Evolutionary conservation across 2,113 vertebrate species (phyloP).

Genomic region (Mormyrus iriodes): DNA sequence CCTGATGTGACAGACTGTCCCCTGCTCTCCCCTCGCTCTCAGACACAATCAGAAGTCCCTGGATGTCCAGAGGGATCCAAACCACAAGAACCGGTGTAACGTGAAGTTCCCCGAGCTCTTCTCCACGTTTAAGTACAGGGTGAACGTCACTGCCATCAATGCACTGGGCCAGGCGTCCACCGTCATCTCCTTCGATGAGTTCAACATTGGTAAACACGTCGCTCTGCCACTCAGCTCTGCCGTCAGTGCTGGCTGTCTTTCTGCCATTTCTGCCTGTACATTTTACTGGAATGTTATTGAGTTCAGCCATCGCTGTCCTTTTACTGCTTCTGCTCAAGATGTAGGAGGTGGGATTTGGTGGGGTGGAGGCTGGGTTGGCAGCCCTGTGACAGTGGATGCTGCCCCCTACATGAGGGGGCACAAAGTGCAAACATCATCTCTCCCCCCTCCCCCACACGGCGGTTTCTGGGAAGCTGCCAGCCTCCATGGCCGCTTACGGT

Average conservation of each 20-base stretch:
- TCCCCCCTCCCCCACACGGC: too few species aligned
- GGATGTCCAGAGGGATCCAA: conserved; percentile 73
- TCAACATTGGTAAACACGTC: conserved; percentile 74
- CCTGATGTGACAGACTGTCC: not conserved
- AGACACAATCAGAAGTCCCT: conserved; percentile 81
- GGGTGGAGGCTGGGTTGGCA: not conserved
- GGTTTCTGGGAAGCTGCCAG: conserved; percentile 17
- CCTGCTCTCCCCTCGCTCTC: conserved; percentile 22
- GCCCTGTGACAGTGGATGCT: not conserved
- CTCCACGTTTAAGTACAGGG: conserved; percentile 83
- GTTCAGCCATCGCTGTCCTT: not conserved
- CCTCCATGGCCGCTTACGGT: conserved; percentile 13
- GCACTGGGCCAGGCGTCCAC: conserved; percentile 75
- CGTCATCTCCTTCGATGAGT: conserved; percentile 79
- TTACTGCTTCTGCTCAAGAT: not conserved
- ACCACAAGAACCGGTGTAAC: conserved; percentile 90
- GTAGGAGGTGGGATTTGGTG: not conserved
- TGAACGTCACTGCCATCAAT: conserved; percentile 84
- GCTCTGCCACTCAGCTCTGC: too few species aligned
- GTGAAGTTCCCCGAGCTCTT: conserved; percentile 88
- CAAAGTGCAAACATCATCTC: not conserved
- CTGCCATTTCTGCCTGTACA: not conserved
- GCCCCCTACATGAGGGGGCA: not conserved
- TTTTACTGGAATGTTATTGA: not conserved
- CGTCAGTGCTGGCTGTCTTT: not conserved